Evolutionary conservation across 2,113 vertebrate species (phyloP), one percentile per base, ranked within the genome.

Genomic region (Cyanoramphus novaezelandiae): DNA sequence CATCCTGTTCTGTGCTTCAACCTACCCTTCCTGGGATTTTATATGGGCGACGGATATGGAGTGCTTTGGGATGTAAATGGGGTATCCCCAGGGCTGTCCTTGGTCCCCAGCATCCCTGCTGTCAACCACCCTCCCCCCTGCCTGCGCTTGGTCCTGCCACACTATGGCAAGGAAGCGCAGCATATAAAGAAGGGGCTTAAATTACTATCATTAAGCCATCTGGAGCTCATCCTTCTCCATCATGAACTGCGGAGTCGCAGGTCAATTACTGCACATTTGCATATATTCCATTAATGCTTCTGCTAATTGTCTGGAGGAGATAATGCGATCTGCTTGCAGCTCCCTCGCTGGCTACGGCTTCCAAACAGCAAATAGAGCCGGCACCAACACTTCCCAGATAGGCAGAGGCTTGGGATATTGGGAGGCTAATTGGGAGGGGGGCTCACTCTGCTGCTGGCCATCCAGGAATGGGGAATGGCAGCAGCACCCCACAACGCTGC

Each of bases 211-310:
- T 97, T 92, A 97, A 95, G 95, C 96, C 97, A 96, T 98, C 97
- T 97, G 97, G 96, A 98, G 91, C 97, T 93, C 95, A 89, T 97
- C 88, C 91, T 90, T 93, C 90, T 93, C 96, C 95, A 93, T 72
- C 80, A n/a, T 86, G 93, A 95, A 90, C 88, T 80, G 90, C 27
- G 4, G 91, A 89, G 95, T 91, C 7, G 10, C 80, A 91, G 97
- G 97, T 98, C 98, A 98, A 97, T 98, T 97, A 98, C 96, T 13
- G 78, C 75, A 2, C 83, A 98, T 97, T 97, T 98, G 97, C 97
- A 98, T 97, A 97, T 91, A 93, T 97, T 95, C 96, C 96, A 97
- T 97, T 98, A 98, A 97, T 96, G 97, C 87, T 88, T 35, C 93
- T 83, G 87, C 95, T 98, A 97, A 97, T 98, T 97, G 97, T 97